Conservation (phyloP, 2,797 vertebrate species). For the Pangasius djambal region DNA sequence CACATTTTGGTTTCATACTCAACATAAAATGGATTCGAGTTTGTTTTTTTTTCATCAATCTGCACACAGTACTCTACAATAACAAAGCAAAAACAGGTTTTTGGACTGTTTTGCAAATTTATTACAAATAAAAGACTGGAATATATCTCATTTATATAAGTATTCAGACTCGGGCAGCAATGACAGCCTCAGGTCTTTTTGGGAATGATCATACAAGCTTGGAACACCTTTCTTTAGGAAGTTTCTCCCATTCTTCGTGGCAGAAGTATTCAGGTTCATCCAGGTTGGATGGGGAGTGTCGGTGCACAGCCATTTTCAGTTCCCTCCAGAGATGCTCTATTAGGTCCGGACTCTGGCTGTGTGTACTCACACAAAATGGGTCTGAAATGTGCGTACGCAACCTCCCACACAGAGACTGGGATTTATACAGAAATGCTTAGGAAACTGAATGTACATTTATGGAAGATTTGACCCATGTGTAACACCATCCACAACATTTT, state of each 20-base stretch:
- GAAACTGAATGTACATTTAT: neutral
- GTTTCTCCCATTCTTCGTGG: neutral
- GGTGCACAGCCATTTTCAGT: too few species aligned
- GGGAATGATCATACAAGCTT: neutral
- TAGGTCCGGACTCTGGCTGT: neutral
- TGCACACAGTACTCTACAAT: neutral
- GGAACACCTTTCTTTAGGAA: neutral
- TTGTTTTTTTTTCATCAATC: neutral
- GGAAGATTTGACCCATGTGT: neutral
- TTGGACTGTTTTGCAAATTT: neutral
- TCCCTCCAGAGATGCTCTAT: neutral
- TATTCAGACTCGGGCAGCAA: neutral
- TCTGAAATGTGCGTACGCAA: neutral
- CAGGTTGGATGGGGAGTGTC: too few species aligned
- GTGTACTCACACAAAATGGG: neutral
- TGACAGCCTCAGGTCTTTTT: neutral
- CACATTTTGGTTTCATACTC: neutral
- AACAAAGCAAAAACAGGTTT: neutral
- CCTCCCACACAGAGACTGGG: neutral
- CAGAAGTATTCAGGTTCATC: neutral
- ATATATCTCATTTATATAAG: neutral
- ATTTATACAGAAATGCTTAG: neutral
- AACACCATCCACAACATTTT: neutral
- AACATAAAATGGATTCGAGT: neutral
- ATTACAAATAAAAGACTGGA: neutral